Evolutionary conservation across 2,888 invertebrate species (phyloP), one percentile per base, ranked within the genome.

Genomic region (Amorpha juglandis): DNA sequence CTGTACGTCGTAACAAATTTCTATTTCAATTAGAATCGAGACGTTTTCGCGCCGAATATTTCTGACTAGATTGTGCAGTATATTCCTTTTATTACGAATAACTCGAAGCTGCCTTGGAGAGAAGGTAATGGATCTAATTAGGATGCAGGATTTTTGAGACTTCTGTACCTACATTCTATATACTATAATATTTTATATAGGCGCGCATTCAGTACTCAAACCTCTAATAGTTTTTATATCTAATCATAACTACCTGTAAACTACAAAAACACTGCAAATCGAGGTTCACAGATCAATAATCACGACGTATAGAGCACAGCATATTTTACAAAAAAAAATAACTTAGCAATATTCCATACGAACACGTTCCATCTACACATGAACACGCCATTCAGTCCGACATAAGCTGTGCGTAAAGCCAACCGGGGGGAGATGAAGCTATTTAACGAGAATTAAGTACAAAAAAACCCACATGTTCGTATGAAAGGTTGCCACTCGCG

Each of bases 321-420:
- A 42, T 21, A 62, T 62, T 63, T 33, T 14, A 63, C 69, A 52
- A 38, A 63, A 52, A 14, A 55, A 48, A 21, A 48, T 38, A 45
- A 3, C 2, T 27, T 1, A 47, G 55, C 55, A 70, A 69, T 66
- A 74, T 70, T 69, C 68, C 69, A 68, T 64, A 58, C 69, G 68
- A 66, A 35, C 65, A 69, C 70, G 67, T 63, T 58, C 72, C 67
- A 67, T 67, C 68, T 48, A 48, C n/a, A 48, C 11, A 35, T 9
- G 38, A 38, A 38, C 14, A 66, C 48, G 33, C 65, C 62, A 72
- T 68, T 65, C 68, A 64, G 71, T 66, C 70, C 67, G 68, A 63
- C 67, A 58, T 67, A 75, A 77, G 75, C 75, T 68, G 80, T 80
- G 80, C 77, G 71, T 66, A 62, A 80, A 80, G 79, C 74, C 75